Evolutionary conservation across 1,140 invertebrate species (phyloP).

Genomic region (Sipha flava): DNA sequence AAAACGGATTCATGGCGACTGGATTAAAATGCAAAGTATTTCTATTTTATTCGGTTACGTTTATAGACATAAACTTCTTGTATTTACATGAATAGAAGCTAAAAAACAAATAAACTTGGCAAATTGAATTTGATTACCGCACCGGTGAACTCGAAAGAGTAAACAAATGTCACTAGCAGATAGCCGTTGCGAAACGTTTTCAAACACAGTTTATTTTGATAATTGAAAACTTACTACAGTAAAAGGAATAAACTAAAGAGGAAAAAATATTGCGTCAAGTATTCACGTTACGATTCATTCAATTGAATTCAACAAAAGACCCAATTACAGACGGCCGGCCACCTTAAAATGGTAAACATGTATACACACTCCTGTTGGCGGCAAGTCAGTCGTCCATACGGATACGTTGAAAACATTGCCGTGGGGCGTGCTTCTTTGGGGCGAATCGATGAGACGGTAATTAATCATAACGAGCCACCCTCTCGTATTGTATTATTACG

Average conservation of each 20-base stretch:
- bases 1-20: too few relatives aligned
- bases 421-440: neutral
- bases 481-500: too few relatives aligned
- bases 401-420: too few relatives aligned
- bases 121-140: slow-evolving; percentile 30
- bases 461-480: neutral
- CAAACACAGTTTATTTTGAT: slow-evolving; percentile 23
- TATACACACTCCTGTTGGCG: neutral
- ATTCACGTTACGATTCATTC: slow-evolving; percentile 18
- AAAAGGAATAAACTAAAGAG: slow-evolving; percentile 2
- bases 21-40: too few relatives aligned
- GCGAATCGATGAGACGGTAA: neutral
- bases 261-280: slow-evolving; percentile 9
- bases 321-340: slow-evolving; percentile 1
- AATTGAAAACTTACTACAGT: slow-evolving; percentile 22
- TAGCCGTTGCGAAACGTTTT: neutral
- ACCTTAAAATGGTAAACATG: neutral
- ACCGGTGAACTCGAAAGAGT: slow-evolving; percentile 30
- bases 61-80: neutral
- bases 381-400: neutral
- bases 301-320: slow-evolving; percentile 23
- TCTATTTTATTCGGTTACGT: neutral
- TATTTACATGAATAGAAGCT: neutral
- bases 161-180: slow-evolving; percentile 31
- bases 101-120: slow-evolving; percentile 21